phyloP scores from a whole-genome alignment of 2,113 vertebrate species.

The Salvelinus fontinalis region DNA sequence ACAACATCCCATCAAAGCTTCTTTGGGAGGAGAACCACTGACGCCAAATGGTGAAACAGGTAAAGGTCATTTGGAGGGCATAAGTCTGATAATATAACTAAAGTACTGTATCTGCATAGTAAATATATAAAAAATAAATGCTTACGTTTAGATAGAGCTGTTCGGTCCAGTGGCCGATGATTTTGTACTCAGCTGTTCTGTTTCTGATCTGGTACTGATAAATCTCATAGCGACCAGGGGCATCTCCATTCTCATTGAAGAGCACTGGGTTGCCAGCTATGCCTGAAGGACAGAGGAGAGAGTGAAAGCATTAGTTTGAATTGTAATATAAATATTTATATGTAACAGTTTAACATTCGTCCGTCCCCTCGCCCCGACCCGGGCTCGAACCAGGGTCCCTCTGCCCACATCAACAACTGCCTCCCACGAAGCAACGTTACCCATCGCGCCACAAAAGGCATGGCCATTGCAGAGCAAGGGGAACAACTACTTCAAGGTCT shows the following conservation, averaged over 20 bases:
- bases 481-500: too few species aligned
- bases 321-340: too few species aligned
- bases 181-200: slow-evolving; percentile 87
- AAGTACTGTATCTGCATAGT: too few species aligned
- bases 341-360: too few species aligned
- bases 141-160: slow-evolving; percentile 90
- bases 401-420: too few species aligned
- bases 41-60: slow-evolving; percentile 5
- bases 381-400: too few species aligned
- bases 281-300: slow-evolving; percentile 71
- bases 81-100: slow-evolving; percentile 28
- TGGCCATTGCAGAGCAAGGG: too few species aligned
- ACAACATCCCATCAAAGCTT: not conserved
- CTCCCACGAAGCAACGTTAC: too few species aligned
- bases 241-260: slow-evolving; percentile 93
- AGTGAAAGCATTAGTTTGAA: too few species aligned
- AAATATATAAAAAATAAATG: slow-evolving; percentile 26
- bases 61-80: not conserved
- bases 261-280: slow-evolving; percentile 94
- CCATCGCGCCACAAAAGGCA: too few species aligned
- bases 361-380: too few species aligned
- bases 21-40: not conserved
- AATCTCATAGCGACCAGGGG: slow-evolving; percentile 84
- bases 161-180: slow-evolving; percentile 94
- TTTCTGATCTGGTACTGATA: slow-evolving; percentile 97